Base-by-base conservation (phyloP, 2,113 vertebrate genomes). In the Tympanuchus pallidicinctus region DNA sequence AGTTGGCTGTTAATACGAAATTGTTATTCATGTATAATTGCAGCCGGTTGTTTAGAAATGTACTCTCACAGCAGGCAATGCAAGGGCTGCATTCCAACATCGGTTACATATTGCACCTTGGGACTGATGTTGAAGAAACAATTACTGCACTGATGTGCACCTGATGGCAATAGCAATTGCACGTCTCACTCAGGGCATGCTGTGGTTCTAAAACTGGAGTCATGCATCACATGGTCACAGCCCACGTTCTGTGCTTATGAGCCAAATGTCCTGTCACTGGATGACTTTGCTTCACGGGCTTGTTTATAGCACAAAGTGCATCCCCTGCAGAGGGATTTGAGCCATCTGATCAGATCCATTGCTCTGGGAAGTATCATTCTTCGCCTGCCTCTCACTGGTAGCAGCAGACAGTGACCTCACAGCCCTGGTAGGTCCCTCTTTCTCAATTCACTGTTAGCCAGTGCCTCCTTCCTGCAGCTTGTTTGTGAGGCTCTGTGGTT, bases 1-100 rank as follows among this genome's bases (percentile, higher is more conserved):
- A 40, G 42, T 28, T 71, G 76, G 48, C 90, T 95, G 82, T 73
- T 86, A 25, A 84, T 88, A 73, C 73, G 61, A 8, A 75, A 72
- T 86, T 65, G 50, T 79, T 83, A 36, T 52, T 90, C 28, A 21
- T 65, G 21, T 84, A 2, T 90, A 63, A 83, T 79, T 88, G 86
- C 91, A 94, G 75, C 28, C 1, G 40, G 56, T 57, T 85, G 69
- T 77, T 92, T 20, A 54, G 61, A 72, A 79, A 38, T 24, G 66
- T 69, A 78, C 52, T 75, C 30, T 60, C 47, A 18, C 86, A 83
- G 87, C 88, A 75, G 65, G 47, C 3, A 6, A n/a, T 45, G 57
- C 52, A 15, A 22, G 84, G 77, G 75, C 71, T 38, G 0, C 0
- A 0, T 89, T 79, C 84, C 87, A 79, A 5, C 50, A 3, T 22